Evolutionary conservation across 2,888 invertebrate genomes (phyloP), one percentile per base, ranked within the genome.

Genomic region (Epinotia ramella): DNA sequence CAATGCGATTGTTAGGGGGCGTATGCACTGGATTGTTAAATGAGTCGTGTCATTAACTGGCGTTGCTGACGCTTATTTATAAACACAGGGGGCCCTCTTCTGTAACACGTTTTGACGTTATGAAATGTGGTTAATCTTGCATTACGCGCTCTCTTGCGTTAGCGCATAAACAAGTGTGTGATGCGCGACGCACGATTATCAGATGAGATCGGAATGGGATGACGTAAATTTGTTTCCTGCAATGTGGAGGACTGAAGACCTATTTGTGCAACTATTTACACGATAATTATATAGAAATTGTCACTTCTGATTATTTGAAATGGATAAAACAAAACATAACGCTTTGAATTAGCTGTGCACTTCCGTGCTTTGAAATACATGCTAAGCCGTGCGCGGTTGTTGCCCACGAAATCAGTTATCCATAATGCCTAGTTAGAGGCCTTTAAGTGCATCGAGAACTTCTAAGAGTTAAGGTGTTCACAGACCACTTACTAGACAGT

Each of bases 21-120:
- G 63, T 53, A 71, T 33, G 71, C 53, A 59, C 57, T 68, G 33
- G 68, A 59, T 69, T 69, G 69, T 69, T 69, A 46, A 69, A 69
- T 69, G 69, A 60, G 60, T 69, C 69, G 69, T 69, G 24, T 69
- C 69, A 69, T 69, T 69, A 69, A 60, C 69, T 73, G 66, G 73
- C 64, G 44, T 70, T 44, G 68, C 63, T 12, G 16, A 60, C n/a
- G 46, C 62, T 62, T 33, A 11, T 57, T 68, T 69, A 46, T 28
- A 46, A 59, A 69, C 69, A n/a, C 11, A 7, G n/a, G 53, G 53
- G 53, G 13, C n/a, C 53, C 53, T n/a, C 16, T 53, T 53, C n/a
- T 7, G 53, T n/a, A 53, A 53, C n/a, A n/a, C n/a, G 7, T n/a
- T 53, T 53, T 16, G 49, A 49, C 49, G 49, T 16, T 16, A 1